phyloP scores from a whole-genome alignment of 2,888 invertebrate species.

The Carterocephalus palaemon region DNA sequence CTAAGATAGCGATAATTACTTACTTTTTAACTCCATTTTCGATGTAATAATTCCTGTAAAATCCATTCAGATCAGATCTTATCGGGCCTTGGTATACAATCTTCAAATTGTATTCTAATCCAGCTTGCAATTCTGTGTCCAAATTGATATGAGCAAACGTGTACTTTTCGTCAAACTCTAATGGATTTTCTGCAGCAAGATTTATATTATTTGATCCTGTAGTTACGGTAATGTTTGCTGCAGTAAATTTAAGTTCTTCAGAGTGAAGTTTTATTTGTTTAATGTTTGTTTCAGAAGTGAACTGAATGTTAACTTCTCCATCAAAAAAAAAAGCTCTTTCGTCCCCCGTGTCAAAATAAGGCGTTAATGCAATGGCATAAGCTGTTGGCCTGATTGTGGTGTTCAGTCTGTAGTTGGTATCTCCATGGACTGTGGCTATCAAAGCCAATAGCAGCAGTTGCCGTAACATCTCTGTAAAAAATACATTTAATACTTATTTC shows the following conservation, averaged over 20 bases:
- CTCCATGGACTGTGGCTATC: conserved; percentile 39
- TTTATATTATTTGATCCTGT: conserved; percentile 37
- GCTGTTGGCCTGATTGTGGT: conserved; percentile 66
- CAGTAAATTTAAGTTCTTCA: conserved; percentile 50
- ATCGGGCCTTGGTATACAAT: conserved; percentile 78
- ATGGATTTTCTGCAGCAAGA: conserved; percentile 41
- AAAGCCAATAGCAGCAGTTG: conserved; percentile 38
- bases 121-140: conserved; percentile 46
- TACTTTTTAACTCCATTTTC: conserved; percentile 73
- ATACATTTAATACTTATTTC: conserved; percentile 13
- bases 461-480: conserved; percentile 54
- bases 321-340: conserved; percentile 63
- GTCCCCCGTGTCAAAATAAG: conserved; percentile 68
- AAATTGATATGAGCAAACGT: conserved; percentile 74
- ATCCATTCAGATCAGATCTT: conserved; percentile 77
- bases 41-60: conserved; percentile 80
- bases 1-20: conserved; percentile 38
- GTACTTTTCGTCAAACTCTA: conserved; percentile 56
- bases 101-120: conserved; percentile 60
- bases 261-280: conserved; percentile 66
- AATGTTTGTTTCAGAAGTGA: conserved; percentile 44
- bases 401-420: conserved; percentile 61
- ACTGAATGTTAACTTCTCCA: conserved; percentile 66
- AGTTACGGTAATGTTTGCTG: conserved; percentile 43
- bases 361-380: conserved; percentile 76